A percentile compares a stretch with the other conserved stretches of the same genome.
Conservation (phyloP, 2,113 vertebrate genomes). For the Syrrhaptes paradoxus region DNA sequence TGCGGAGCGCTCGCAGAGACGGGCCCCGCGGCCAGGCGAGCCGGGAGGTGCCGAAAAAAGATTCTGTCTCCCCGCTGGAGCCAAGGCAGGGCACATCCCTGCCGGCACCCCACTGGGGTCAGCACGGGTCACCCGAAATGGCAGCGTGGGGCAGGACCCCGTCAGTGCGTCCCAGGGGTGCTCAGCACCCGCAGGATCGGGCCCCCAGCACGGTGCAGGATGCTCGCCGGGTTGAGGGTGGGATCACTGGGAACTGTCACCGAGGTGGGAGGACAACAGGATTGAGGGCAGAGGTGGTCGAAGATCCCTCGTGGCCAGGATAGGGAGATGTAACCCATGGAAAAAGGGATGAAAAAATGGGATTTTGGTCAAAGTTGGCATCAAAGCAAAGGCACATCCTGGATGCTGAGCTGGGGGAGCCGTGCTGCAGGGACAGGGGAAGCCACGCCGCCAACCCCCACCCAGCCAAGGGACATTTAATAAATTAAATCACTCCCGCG, state of each 20-base stretch:
- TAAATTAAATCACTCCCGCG: neutral
- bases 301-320: neutral
- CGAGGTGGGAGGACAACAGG: fast-evolving
- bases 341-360: neutral
- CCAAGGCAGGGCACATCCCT: neutral
- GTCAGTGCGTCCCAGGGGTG: fast-evolving
- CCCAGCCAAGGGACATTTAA: neutral
- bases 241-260: neutral
- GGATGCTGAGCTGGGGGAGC: neutral
- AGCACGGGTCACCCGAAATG: neutral
- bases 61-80: neutral
- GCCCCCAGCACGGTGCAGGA: fast-evolving
- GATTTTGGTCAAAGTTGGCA: neutral
- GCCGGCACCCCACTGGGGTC: neutral
- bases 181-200: neutral
- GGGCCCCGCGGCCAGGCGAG: neutral
- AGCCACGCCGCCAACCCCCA: neutral
- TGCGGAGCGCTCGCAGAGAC: neutral
- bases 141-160: neutral
- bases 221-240: fast-evolving
- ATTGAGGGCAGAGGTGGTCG: fast-evolving
- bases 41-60: neutral
- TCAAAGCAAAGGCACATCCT: neutral
- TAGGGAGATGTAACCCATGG: neutral
- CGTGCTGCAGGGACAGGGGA: neutral